Conservation (phyloP, 2,888 invertebrate genomes). For the Cheilosia impressa region DNA sequence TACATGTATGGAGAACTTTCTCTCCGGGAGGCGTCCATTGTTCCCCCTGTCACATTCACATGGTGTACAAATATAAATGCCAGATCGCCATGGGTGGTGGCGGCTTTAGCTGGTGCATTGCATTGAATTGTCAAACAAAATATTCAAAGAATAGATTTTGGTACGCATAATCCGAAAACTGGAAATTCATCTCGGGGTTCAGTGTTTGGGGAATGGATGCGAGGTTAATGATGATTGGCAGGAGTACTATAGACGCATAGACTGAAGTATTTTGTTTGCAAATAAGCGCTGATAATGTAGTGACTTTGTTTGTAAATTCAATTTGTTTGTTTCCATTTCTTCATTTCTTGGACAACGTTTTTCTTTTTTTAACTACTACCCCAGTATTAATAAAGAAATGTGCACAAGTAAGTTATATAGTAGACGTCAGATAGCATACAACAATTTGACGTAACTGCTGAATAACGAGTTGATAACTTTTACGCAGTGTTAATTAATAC, state of each 20-base stretch:
- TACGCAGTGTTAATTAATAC: too few species aligned
- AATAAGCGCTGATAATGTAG: too few species aligned
- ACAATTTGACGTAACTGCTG: too few species aligned
- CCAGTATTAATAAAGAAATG: too few species aligned
- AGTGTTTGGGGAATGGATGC: not conserved
- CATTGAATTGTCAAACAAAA: conserved; percentile 21
- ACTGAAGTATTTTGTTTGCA: not conserved
- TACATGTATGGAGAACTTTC: conserved; percentile 25
- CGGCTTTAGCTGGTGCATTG: conserved; percentile 36
- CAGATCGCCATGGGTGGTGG: conserved; percentile 29
- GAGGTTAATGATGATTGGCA: conserved; percentile 51
- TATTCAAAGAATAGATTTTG: conserved; percentile 10
- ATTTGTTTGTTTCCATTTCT: too few species aligned
- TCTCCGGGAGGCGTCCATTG: conserved; percentile 28
- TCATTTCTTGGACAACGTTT: too few species aligned
- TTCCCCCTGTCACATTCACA: conserved; percentile 27
- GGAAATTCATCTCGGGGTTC: conserved; percentile 24
- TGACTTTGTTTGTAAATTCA: too few species aligned
- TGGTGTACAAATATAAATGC: conserved; percentile 15
- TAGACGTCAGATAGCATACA: too few species aligned
- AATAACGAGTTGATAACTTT: too few species aligned
- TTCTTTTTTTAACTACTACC: too few species aligned
- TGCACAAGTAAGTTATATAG: too few species aligned
- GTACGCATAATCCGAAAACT: conserved; percentile 60
- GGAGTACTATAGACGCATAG: not conserved